Evolutionary conservation across 1,140 invertebrate species (phyloP).

Genomic region (Colletes gigas): DNA sequence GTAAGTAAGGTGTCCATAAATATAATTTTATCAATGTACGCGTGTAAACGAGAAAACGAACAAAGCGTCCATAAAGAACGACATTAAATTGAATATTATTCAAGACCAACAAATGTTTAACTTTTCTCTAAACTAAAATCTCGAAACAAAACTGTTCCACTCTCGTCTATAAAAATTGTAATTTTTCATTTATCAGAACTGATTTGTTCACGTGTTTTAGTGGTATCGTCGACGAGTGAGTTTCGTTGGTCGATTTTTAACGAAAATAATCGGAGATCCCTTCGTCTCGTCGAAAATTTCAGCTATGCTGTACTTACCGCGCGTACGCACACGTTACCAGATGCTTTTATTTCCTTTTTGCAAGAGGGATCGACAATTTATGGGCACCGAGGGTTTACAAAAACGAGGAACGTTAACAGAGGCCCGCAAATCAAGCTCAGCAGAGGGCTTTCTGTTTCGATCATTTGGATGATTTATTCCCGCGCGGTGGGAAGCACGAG

Average conservation of each 20-base stretch:
- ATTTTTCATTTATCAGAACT: too few relatives aligned
- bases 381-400: slow-evolving; percentile 6
- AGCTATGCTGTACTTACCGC: not conserved
- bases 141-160: too few relatives aligned
- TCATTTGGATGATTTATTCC: slow-evolving; percentile 19
- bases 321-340: not conserved
- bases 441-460: not conserved
- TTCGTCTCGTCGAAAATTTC: not conserved
- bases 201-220: too few relatives aligned
- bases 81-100: too few relatives aligned
- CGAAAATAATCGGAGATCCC: not conserved
- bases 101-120: too few relatives aligned
- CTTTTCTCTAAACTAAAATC: too few relatives aligned
- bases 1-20: too few relatives aligned
- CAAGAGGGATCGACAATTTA: slow-evolving; percentile 3
- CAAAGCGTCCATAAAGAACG: too few relatives aligned
- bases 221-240: not conserved
- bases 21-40: too few relatives aligned
- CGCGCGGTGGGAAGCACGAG: not conserved
- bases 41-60: too few relatives aligned
- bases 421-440: not conserved
- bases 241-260: too few relatives aligned
- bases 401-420: slow-evolving; percentile 16
- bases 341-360: slow-evolving; percentile 3
- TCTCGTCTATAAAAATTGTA: too few relatives aligned